Base-by-base conservation (phyloP, 2,888 invertebrate species). In the Argyresthia goedartella region DNA sequence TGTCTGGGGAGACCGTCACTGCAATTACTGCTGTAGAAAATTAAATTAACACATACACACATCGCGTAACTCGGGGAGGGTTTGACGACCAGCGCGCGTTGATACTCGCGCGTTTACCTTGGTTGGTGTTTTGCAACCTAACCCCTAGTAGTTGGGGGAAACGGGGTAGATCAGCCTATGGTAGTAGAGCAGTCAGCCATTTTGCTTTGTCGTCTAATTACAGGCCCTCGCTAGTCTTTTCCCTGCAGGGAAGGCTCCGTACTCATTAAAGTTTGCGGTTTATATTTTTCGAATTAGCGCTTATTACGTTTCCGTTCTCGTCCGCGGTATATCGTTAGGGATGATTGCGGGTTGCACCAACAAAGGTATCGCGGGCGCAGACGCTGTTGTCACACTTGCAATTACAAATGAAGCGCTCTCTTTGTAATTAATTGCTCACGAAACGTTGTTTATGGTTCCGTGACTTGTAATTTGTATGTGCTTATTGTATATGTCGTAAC, bases 21-120 rank as follows among this genome's bases (percentile, higher is more conserved):
- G 76, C 79, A 82, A 82, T 84, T 81, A 84, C 71, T 73, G 71
- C 78, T 66, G 76, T 77, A 76, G 81, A 82, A 84, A 85, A 85
- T 85, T 85, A 81, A 85, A 85, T 85, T 85, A 85, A 81, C 80
- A 81, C 79, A 84, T 84, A 80, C 81, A 78, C 80, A 77, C 68
- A 62, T 61, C 70, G 73, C 65, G 71, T 69, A 69, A 71, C 69
- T 61, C 69, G 60, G 72, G 71, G 73, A 73, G 73, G 75, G 72
- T 66, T 65, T 60, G 60, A 57, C 57, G 63, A 59, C 81, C 79
- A 80, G 55, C 50, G 52, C 52, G 55, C 41, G 53, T 39, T 60
- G 76, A 68, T 57, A 73, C 59, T 35, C n/a, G 39, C 41, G n/a
- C n/a, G 41, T 25, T 36, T 13, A 13, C 48, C n/a, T 33, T 25